These are phyloP conservation scores for Euzetes globulus DNA, from an alignment of 2,888 invertebrate genomes.

Conservation along the genomic window DNA sequence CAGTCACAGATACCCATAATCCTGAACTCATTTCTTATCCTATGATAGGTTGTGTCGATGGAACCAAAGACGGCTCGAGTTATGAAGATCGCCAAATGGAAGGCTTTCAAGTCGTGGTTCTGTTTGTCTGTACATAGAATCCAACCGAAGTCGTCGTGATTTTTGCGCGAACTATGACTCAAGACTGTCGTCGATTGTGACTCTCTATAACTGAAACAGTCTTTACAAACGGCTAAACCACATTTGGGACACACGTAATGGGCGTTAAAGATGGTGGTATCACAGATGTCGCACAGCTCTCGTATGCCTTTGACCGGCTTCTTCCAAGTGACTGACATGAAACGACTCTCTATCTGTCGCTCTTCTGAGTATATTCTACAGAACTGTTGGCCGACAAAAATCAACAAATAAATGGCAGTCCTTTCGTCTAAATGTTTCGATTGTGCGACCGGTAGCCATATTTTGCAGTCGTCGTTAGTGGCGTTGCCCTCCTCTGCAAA, in stretches of 20 bases:
- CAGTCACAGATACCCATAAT: neutral
- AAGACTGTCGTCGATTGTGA: constrained; percentile 61
- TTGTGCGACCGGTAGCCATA: constrained; percentile 70
- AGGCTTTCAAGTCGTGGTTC: constrained; percentile 53
- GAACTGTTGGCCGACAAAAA: constrained; percentile 81
- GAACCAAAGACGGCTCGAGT: neutral
- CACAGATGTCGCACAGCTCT: constrained; percentile 96
- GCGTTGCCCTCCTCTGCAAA: constrained; percentile 77
- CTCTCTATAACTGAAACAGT: constrained; percentile 89
- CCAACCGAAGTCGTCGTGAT: constrained; percentile 23
- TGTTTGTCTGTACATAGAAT: constrained; percentile 57
- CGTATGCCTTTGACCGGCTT: constrained; percentile 87
- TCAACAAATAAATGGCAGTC: constrained; percentile 75
- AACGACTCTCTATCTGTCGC: constrained; percentile 62
- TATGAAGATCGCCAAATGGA: constrained; percentile 14
- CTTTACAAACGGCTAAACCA: constrained; percentile 91
- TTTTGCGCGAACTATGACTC: constrained; percentile 49
- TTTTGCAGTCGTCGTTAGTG: constrained; percentile 61
- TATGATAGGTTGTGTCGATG: neutral
- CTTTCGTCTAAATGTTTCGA: constrained; percentile 64
- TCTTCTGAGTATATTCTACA: constrained; percentile 87
- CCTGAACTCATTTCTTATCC: neutral
- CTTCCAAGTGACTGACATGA: constrained; percentile 83
- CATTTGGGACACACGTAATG: constrained; percentile 97
- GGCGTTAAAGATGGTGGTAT: constrained; percentile 93